Evolutionary conservation across 2,888 invertebrate species (phyloP), one percentile per base, ranked within the genome.

Genomic region (Lithophane leautieri): DNA sequence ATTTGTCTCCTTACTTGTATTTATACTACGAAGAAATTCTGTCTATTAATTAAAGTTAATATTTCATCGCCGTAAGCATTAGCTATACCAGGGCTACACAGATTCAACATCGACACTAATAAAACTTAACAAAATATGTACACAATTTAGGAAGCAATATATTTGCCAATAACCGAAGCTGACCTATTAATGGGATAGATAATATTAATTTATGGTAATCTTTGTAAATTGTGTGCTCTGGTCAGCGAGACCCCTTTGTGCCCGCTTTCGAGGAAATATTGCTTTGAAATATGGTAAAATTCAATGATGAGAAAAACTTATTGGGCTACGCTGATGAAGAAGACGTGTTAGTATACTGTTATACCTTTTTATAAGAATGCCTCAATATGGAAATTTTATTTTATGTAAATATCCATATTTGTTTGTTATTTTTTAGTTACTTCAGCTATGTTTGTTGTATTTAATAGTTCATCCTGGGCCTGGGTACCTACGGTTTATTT

Each of bases 171-270:
- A 80, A 47, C 61, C 47, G 56, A 69, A 65, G 68, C 70, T 58
- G 70, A 50, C 67, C 65, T 60, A 81, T 69, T 69, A 69, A 81
- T 69, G 19, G 69, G 50, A 69, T 73, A 76, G 52, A 76, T 79
- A 70, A 81, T 70, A 73, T 79, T 70, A 86, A 88, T 86, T 86
- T 83, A 86, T 87, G 79, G 34, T 83, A 84, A 81, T 82, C 87
- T 72, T 70, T 62, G 70, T 66, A 79, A 86, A 84, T 84, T 76
- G 70, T 66, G 47, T 61, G 50, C 74, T 65, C 56, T 76, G 72
- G 70, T 16, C 63, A 69, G 44, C 42, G 58, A 52, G 40, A 47
- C 56, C 69, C 83, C 69, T 74, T 69, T 74, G 72, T 54, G 50
- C n/a, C 19, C 25, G 60, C 47, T 65, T 73, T 70, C 7, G 54